phyloP scores from a whole-genome alignment of 2,888 invertebrate species.

The Acrocyrtus sp. region DNA sequence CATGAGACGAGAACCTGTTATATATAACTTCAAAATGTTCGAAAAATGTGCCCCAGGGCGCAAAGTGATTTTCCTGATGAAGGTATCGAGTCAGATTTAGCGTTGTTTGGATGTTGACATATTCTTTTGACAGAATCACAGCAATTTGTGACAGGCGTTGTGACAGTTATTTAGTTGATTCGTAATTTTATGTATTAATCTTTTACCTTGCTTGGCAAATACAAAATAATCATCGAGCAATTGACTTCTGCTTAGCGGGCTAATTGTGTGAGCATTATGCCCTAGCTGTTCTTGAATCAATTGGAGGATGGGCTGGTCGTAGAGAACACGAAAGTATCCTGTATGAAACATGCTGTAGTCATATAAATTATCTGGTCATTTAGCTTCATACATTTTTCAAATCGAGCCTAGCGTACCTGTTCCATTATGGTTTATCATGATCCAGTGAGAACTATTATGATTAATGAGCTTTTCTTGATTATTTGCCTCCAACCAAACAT shows the following conservation, averaged over 20 bases:
- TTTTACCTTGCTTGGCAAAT: conserved; percentile 50
- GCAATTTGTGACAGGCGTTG: too few species aligned
- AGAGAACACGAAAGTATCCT: conserved; percentile 56
- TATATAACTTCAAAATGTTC: conserved; percentile 20
- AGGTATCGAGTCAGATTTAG: conserved; percentile 45
- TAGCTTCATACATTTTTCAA: too few species aligned
- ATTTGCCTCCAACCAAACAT: conserved; percentile 30
- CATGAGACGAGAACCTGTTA: conserved; percentile 13
- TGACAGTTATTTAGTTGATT: too few species aligned
- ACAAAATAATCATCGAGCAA: conserved; percentile 59
- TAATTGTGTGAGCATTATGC: conserved; percentile 27
- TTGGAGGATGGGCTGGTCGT: conserved; percentile 28
- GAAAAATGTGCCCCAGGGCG: conserved; percentile 54
- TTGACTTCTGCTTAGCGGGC: conserved; percentile 48
- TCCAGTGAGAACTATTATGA: conserved; percentile 40
- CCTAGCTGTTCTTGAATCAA: conserved; percentile 51
- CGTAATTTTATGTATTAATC: too few species aligned
- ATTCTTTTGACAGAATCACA: too few species aligned
- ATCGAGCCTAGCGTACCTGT: too few species aligned
- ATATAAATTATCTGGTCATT: too few species aligned
- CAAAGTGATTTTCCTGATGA: conserved; percentile 37
- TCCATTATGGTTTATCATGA: conserved; percentile 47
- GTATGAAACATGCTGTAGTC: too few species aligned
- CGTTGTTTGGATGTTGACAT: conserved; percentile 23
- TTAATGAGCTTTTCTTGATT: background rate